A percentile compares a stretch with the other conserved stretches of the same genome.
Conservation (phyloP, 2,888 invertebrate species). For the Rosalia funebris region DNA sequence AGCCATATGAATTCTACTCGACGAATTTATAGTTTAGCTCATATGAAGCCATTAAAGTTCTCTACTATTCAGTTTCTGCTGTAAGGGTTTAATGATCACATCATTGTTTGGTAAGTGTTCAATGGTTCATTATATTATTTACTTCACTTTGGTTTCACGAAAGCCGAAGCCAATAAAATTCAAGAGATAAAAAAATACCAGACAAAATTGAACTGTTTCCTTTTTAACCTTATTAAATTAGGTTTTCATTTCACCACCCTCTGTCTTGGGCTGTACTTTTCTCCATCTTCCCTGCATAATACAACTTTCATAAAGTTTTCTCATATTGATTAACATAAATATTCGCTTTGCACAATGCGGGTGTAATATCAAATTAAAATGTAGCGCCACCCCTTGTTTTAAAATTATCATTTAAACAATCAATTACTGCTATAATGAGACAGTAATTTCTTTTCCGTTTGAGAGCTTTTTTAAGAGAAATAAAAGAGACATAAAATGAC, state of each 20-base stretch:
- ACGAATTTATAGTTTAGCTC: too few relatives aligned
- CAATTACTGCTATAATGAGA: constrained; percentile 46
- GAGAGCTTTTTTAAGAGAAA: constrained; percentile 34
- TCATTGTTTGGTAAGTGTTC: too few relatives aligned
- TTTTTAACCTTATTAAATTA: constrained; percentile 56
- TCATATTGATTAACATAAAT: constrained; percentile 58
- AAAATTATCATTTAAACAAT: constrained; percentile 48
- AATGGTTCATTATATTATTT: too few relatives aligned
- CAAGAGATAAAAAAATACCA: too few relatives aligned
- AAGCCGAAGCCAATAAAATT: too few relatives aligned
- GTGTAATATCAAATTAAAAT: constrained; percentile 38
- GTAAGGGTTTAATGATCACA: too few relatives aligned
- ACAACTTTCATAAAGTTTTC: constrained; percentile 52
- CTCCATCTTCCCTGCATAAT: constrained; percentile 50
- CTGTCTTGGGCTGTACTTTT: constrained; percentile 48
- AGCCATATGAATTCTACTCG: too few relatives aligned
- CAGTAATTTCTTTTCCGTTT: constrained; percentile 38
- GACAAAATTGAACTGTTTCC: constrained; percentile 48
- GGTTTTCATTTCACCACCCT: constrained; percentile 51
- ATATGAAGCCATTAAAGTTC: too few relatives aligned
- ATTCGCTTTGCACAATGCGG: constrained; percentile 46
- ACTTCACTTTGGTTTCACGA: too few relatives aligned
- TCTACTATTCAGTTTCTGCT: too few relatives aligned
- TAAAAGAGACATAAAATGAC: constrained; percentile 40
- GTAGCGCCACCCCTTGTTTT: constrained; percentile 30